Base-by-base conservation (phyloP, 2,888 invertebrate species). In the Erynnis tages region DNA sequence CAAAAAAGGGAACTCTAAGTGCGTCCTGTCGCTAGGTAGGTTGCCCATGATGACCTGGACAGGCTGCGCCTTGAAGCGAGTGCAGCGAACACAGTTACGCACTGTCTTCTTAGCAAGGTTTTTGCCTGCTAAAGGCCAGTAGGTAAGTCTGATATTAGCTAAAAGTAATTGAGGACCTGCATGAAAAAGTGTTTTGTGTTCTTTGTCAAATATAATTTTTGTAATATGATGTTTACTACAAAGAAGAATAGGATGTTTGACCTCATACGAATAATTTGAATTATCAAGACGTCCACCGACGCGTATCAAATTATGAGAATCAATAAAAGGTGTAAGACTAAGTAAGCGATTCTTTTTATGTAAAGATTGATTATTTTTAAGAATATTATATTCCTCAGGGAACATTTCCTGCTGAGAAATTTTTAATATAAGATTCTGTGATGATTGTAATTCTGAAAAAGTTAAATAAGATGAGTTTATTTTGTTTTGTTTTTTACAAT, bases 21-120 rank as follows among this genome's bases (percentile, higher is more conserved):
- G 55, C 10, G 56, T 25, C 7, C 60, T 54, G 32, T 58, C 41
- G 10, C 34, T 23, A 2, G 64, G 61, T 3, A 64, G 21, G 27
- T 59, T 38, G 3, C 55, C 61, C 64, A 64, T 64, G 11, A 55
- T 49, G 4, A 37, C 43, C 10, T 54, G 55, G 16, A 56, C 13
- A 13, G 54, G 48, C 34, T 53, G 23, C 14, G 49, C 54, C 34
- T 54, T 54, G 13, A 43, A 54, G 7, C 58, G 46, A 41, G 40
- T 27, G 32, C 60, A 60, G 21, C 13, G 52, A 10, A 57, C 35
- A 43, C 58, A 57, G 10, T 41, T 37, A 13, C 38, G 40, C 11
- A 53, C 55, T 38, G 16, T 49, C 13, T 48, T 27, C 27, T 54
- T 54, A 8, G 59, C 23, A 4, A 55, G n/a, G 44, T 54, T 53